These are phyloP conservation scores for Ips typographus DNA, from an alignment of 1,140 invertebrate species.

Conservation along the genomic window DNA sequence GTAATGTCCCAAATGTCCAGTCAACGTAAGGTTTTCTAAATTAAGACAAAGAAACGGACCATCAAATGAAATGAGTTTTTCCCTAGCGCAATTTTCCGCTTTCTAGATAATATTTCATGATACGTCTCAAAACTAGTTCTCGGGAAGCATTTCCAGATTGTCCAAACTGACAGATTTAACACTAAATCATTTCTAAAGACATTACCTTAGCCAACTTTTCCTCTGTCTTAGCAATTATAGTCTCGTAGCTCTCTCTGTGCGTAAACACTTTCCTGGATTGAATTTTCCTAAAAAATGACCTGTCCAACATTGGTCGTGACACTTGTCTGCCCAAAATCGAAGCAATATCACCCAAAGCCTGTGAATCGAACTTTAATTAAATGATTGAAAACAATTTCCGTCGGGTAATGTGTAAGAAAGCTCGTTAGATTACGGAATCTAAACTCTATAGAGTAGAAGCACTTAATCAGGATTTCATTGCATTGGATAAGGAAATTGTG, in stretches of 20 bases:
- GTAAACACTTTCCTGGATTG: constrained; percentile 90
- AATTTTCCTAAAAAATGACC: constrained; percentile 89
- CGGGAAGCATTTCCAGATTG: no score
- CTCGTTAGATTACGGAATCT: no score
- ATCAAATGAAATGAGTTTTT: not conserved
- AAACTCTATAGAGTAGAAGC: no score
- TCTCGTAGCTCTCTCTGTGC: constrained; percentile 89
- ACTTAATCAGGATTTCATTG: no score
- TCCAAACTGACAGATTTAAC: not conserved
- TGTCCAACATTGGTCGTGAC: constrained; percentile 82
- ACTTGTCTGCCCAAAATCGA: constrained; percentile 81
- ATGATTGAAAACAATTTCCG: no score
- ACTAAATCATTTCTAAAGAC: not conserved
- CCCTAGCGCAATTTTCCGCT: not conserved
- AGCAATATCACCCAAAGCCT: constrained; percentile 82
- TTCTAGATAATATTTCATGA: not conserved
- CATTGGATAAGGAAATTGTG: no score
- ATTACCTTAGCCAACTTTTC: constrained; percentile 81
- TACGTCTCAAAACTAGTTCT: not conserved
- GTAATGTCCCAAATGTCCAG: no score
- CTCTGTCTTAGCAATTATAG: constrained; percentile 85
- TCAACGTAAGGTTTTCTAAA: not conserved
- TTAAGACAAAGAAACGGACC: constrained; percentile 1
- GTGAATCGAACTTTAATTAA: not conserved
- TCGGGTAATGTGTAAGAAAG: no score